A percentile compares a stretch with the other conserved stretches of the same genome.
These are phyloP conservation scores for Phenganax subtilis DNA, from an alignment of 92 coral and sea anemone species.

Conservation along the genomic window DNA sequence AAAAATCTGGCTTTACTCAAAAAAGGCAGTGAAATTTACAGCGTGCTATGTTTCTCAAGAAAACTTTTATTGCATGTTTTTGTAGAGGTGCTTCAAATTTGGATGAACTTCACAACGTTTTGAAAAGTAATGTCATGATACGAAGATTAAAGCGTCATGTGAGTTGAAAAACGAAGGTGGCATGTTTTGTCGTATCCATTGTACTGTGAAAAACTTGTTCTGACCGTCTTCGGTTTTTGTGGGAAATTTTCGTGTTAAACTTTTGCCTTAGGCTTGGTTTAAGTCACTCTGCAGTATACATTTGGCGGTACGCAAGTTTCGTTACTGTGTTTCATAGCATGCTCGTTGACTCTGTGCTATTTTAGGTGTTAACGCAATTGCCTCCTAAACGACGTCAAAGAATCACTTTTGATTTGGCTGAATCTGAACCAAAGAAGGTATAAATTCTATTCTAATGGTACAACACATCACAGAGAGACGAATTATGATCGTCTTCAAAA, in stretches of 20 bases:
- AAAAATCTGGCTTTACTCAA: neutral
- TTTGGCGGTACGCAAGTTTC: neutral
- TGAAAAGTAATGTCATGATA: slow-evolving; percentile 78
- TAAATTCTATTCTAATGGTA: neutral
- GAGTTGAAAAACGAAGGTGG: slow-evolving; percentile 15
- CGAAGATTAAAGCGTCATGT: slow-evolving; percentile 85
- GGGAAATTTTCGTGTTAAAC: neutral
- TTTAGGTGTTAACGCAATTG: slow-evolving; percentile 78
- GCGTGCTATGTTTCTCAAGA: neutral
- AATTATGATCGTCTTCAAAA: no score
- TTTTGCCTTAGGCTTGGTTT: no score
- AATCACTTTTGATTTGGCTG: slow-evolving; percentile 77
- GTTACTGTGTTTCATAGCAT: neutral
- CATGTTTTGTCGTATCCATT: no score
- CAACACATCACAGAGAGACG: no score
- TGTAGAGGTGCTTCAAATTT: slow-evolving; percentile 86
- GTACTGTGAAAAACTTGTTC: no score
- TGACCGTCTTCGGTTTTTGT: no score
- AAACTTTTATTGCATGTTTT: no score
- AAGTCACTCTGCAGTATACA: no score
- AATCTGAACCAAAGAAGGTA: slow-evolving; percentile 69
- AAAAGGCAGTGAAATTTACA: neutral
- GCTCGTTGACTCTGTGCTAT: neutral
- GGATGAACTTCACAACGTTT: slow-evolving; percentile 66
- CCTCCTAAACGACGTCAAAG: slow-evolving; percentile 96